These are phyloP conservation scores for Diaphora mendica DNA, from an alignment of 2,888 invertebrate species.

Conservation along the genomic window DNA sequence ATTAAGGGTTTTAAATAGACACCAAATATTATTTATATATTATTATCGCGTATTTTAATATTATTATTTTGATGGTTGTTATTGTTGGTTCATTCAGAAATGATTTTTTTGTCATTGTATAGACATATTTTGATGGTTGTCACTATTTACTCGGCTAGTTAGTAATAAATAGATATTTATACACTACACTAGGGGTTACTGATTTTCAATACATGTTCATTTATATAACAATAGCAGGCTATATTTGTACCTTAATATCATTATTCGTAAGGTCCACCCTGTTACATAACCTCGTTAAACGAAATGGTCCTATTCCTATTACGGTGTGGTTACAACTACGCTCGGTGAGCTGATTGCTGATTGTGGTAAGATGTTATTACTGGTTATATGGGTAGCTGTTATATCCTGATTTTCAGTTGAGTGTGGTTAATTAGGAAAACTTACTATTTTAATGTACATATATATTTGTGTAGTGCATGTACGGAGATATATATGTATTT, in stretches of 20 bases:
- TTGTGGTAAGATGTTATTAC: conserved; percentile 25
- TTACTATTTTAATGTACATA: too few species aligned
- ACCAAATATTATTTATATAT: too few species aligned
- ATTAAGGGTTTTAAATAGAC: too few species aligned
- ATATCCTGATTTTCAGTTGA: neutral
- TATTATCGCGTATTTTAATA: too few species aligned
- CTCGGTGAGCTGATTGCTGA: conserved; percentile 20
- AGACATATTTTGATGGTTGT: too few species aligned
- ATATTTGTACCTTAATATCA: conserved; percentile 5
- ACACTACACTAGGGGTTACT: neutral
- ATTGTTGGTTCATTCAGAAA: too few species aligned
- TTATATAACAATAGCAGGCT: neutral
- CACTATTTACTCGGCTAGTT: too few species aligned
- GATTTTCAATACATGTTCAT: neutral
- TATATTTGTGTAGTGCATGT: too few species aligned
- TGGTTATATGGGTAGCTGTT: conserved; percentile 4
- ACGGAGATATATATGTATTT: too few species aligned
- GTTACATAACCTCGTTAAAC: conserved; percentile 16
- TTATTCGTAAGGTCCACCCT: conserved; percentile 19
- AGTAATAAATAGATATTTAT: neutral
- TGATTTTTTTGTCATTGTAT: too few species aligned
- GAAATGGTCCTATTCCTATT: conserved; percentile 18
- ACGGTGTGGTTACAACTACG: conserved; percentile 17
- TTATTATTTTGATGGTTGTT: too few species aligned
- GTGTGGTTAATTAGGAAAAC: conserved; percentile 1